Evolutionary conservation across 2,888 invertebrate genomes (phyloP).

Genomic region (Eupithecia vulgata): DNA sequence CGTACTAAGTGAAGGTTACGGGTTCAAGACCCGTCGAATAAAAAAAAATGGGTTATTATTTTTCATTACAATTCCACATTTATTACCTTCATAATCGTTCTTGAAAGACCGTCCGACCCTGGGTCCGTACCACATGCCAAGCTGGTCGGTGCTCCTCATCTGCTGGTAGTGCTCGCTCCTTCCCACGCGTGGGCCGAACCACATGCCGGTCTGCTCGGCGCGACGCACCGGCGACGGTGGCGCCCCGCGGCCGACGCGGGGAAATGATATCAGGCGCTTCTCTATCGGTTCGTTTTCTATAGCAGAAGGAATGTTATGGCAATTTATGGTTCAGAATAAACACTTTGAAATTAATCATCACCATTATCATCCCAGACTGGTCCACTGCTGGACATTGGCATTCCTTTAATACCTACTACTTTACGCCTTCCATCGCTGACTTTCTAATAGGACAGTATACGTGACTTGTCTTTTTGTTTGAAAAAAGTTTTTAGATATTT

Average conservation of each 20-base stretch:
- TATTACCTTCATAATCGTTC: slow-evolving; percentile 65
- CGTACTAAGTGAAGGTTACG: too few relatives aligned
- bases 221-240: neutral
- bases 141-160: slow-evolving; percentile 48
- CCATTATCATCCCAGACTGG: too few relatives aligned
- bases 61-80: neutral
- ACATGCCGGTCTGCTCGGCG: slow-evolving; percentile 28
- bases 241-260: slow-evolving; percentile 71
- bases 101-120: slow-evolving; percentile 83
- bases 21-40: too few relatives aligned
- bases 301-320: neutral
- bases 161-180: slow-evolving; percentile 53
- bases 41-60: too few relatives aligned
- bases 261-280: slow-evolving; percentile 73
- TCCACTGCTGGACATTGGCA: too few relatives aligned
- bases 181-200: slow-evolving; percentile 67
- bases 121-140: slow-evolving; percentile 88
- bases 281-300: slow-evolving; percentile 62
- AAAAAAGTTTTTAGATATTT: too few relatives aligned
- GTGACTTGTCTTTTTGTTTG: too few relatives aligned
- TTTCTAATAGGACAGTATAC: too few relatives aligned
- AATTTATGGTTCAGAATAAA: neutral
- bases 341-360: too few relatives aligned
- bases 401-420: too few relatives aligned
- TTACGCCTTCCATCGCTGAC: too few relatives aligned